These are phyloP conservation scores for Oenanthe melanoleuca DNA, from an alignment of 2,113 vertebrate genomes.

Conservation along the genomic window DNA sequence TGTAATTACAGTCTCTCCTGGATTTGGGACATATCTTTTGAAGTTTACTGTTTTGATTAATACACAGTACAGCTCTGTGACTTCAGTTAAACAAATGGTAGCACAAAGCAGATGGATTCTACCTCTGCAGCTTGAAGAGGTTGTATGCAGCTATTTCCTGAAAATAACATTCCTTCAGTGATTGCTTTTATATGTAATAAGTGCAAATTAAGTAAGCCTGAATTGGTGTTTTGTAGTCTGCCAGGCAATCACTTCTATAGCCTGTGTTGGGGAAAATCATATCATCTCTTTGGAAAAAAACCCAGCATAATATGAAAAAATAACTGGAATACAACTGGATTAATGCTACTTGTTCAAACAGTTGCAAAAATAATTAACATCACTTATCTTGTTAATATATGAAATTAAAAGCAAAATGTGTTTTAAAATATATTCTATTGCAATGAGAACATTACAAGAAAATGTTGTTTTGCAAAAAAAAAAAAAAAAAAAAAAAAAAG, in stretches of 20 bases:
- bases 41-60: background rate
- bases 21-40: background rate
- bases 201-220: background rate
- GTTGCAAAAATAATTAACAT: background rate
- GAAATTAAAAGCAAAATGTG: background rate
- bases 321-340: background rate
- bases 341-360: background rate
- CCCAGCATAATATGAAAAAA: background rate
- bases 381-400: background rate
- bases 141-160: background rate
- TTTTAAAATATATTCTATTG: background rate
- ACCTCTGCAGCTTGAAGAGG: background rate
- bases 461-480: background rate
- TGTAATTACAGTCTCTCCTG: background rate
- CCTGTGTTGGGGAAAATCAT: background rate
- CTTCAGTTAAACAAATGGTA: conserved; percentile 14
- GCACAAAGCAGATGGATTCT: conserved; percentile 7
- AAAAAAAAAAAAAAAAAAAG: background rate
- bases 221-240: background rate
- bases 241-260: background rate
- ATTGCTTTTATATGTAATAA: background rate
- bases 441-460: background rate
- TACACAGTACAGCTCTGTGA: background rate
- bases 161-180: background rate
- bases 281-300: background rate